Evolutionary conservation across 2,113 vertebrate genomes (phyloP).

Genomic region (Thermophis baileyi): DNA sequence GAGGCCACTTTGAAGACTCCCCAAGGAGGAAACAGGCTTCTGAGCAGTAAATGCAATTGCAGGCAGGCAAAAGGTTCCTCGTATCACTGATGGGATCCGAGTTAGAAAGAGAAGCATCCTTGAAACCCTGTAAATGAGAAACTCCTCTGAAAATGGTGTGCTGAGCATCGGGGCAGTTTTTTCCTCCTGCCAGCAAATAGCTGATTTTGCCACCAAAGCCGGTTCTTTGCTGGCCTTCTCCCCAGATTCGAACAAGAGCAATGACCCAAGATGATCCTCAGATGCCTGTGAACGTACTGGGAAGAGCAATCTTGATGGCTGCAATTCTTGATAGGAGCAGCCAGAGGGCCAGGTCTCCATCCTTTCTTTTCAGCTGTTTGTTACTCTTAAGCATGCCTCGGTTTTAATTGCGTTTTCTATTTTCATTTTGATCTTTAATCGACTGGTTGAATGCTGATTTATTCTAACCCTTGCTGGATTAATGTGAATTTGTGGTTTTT

Average conservation of each 20-base stretch:
- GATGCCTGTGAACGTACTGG: neutral
- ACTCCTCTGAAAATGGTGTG: neutral
- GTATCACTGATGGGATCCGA: neutral
- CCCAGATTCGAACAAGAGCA: neutral
- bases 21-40: neutral
- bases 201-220: neutral
- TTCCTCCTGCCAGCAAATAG: neutral
- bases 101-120: neutral
- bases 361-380: neutral
- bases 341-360: neutral
- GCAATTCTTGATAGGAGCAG: neutral
- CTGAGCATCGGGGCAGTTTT: neutral
- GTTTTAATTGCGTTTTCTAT: neutral
- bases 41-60: neutral
- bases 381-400: neutral
- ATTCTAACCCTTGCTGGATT: neutral
- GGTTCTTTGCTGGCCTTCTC: neutral
- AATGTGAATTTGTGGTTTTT: neutral
- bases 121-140: neutral
- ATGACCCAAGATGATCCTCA: neutral
- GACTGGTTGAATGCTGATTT: neutral
- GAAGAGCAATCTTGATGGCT: neutral
- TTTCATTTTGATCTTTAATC: neutral
- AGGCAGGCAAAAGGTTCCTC: neutral
- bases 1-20: neutral